Base-by-base conservation (phyloP, 2,113 vertebrate genomes). In the Hypomesus transpacificus region DNA sequence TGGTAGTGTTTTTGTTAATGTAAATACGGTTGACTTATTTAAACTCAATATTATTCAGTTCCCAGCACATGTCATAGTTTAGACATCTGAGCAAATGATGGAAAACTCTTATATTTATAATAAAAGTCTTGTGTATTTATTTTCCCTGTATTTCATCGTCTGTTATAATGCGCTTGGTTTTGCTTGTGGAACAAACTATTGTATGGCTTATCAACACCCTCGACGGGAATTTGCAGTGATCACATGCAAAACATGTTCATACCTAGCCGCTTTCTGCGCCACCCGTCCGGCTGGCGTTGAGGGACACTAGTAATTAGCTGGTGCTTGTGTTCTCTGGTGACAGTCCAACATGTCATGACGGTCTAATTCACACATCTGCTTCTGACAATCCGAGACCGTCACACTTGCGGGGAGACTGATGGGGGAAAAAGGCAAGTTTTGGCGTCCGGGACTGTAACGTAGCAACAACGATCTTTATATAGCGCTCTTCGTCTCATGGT, bases 401-500 rank as follows among this genome's bases (percentile, higher is more conserved):
- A 66, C 71, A 75, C 60, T 54, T 67, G 69, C 76, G 69, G 14
- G 18, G 14, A 1, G 18, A 0, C 56, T n/a, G 26, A 22, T 63
- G 58, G 21, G 51, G 46, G 16, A 3, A 68, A 68, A 74, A 59
- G 70, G 56, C 50, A 65, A 65, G 77, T 61, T 73, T 77, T 69
- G 21, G 71, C 6, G 9, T 76, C 75, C 65, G 50, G 64, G 58
- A 71, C 80, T 3, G 89, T 92, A 85, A 71, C 91, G 86, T 85
- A 88, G 91, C 90, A 92, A 92, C 89, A 79, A 71, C 69, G 46
- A 74, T 84, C 83, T 89, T 83, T 81, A 89, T 91, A 86, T 90
- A 90, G 86, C 85, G 74, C 60, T 68, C 79, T 80, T 76, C 71
- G 75, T 77, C 83, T 85, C 79, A 73, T 79, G 54, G 78, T 57